Evolutionary conservation across 2,888 invertebrate genomes (phyloP).

Genomic region (Auanema sp.): DNA sequence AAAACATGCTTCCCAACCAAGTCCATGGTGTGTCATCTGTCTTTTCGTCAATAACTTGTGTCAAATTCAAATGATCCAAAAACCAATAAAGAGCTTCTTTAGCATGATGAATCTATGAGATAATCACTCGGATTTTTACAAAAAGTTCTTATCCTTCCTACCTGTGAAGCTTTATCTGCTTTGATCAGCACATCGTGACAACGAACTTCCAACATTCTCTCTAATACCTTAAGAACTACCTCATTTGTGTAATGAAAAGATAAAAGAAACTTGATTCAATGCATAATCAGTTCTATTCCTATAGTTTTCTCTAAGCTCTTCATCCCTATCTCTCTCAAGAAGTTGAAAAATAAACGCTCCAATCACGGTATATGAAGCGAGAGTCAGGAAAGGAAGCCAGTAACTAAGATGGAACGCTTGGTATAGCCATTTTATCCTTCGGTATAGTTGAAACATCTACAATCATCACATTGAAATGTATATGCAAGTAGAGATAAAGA

Average conservation of each 20-base stretch:
- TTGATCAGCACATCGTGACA: slow-evolving; percentile 39
- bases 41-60: slow-evolving; percentile 50
- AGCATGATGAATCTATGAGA: slow-evolving; percentile 37
- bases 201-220: slow-evolving; percentile 53
- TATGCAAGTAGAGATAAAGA: background rate
- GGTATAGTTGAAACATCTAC: slow-evolving; percentile 23
- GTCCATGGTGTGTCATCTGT: slow-evolving; percentile 55
- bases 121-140: background rate
- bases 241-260: background rate
- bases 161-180: slow-evolving; percentile 23
- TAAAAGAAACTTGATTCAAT: slow-evolving; percentile 43
- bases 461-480: background rate
- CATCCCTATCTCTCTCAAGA: slow-evolving; percentile 34
- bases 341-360: slow-evolving; percentile 54
- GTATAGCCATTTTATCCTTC: slow-evolving; percentile 33
- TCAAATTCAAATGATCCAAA: slow-evolving; percentile 57
- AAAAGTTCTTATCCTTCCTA: background rate
- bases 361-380: slow-evolving; percentile 51
- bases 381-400: slow-evolving; percentile 39
- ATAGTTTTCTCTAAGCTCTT: slow-evolving; percentile 25
- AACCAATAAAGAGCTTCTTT: slow-evolving; percentile 60
- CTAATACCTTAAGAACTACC: slow-evolving; percentile 35
- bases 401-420: slow-evolving; percentile 27
- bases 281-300: slow-evolving; percentile 45
- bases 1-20: slow-evolving; percentile 58